phyloP scores from a whole-genome alignment of 2,797 vertebrate genomes.

The Psittacula echo region DNA sequence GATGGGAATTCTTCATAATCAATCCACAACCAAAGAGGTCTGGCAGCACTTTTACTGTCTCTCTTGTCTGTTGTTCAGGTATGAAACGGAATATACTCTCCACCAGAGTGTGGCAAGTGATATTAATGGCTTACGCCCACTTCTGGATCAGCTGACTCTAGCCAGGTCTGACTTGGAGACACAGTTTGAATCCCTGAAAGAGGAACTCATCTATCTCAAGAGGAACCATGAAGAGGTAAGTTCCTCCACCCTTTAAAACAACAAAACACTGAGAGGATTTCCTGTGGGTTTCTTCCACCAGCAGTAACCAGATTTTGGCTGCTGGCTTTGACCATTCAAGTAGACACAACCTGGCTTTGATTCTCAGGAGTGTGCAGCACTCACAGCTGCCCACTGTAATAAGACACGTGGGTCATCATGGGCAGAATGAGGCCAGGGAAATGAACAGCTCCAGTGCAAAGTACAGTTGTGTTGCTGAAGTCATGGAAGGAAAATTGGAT shows the following conservation, averaged over 20 bases:
- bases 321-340: not conserved
- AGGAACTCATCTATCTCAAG: slow-evolving; percentile 84
- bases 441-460: not conserved
- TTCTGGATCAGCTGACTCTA: slow-evolving; percentile 85
- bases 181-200: slow-evolving; percentile 84
- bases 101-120: slow-evolving; percentile 85
- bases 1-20: not conserved
- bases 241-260: not conserved
- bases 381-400: not conserved
- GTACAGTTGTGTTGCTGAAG: not conserved
- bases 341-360: not conserved
- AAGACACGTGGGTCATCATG: not conserved
- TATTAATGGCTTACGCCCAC: slow-evolving; percentile 81
- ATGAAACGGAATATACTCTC: slow-evolving; percentile 80
- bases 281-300: not conserved
- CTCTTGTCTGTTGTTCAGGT: slow-evolving; percentile 71
- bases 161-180: slow-evolving; percentile 81
- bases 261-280: not conserved
- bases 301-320: not conserved
- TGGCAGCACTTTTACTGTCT: not conserved
- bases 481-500: not conserved
- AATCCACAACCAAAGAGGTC: not conserved
- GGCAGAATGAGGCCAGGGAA: not conserved
- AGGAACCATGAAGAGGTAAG: slow-evolving; percentile 88
- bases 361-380: not conserved